Conservation (phyloP, 2,888 invertebrate species). For the Hartigia nigra region DNA sequence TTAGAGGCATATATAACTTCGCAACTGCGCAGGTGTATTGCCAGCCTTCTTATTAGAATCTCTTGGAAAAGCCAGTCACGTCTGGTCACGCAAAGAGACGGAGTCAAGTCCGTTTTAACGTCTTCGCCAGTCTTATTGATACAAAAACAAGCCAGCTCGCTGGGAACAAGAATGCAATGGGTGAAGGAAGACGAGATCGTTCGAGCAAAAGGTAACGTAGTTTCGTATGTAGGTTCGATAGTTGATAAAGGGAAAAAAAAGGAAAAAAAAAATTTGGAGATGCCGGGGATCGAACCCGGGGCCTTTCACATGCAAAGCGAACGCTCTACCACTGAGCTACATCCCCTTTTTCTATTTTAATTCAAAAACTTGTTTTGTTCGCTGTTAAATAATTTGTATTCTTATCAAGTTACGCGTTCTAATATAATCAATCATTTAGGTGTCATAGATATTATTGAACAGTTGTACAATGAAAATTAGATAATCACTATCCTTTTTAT, state of each 20-base stretch:
- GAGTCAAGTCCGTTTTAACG: background rate
- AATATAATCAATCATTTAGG: background rate
- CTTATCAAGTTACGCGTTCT: background rate
- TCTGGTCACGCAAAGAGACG: constrained; percentile 10
- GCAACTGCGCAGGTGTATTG: constrained; percentile 59
- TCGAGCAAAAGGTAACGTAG: constrained; percentile 55
- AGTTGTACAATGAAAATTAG: background rate
- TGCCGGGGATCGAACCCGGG: constrained; percentile 99
- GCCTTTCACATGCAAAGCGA: constrained; percentile 99
- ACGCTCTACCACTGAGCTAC: constrained; percentile 99
- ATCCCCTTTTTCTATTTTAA: constrained; percentile 70
- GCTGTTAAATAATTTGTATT: background rate
- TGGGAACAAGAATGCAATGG: constrained; percentile 58
- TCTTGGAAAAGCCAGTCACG: constrained; percentile 52
- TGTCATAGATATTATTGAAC: too few relatives aligned
- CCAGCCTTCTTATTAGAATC: constrained; percentile 55
- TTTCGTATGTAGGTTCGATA: background rate
- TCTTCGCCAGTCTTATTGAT: background rate
- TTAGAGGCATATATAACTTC: constrained; percentile 17
- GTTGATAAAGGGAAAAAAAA: background rate
- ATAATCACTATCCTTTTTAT: background rate
- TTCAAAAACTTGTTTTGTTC: background rate
- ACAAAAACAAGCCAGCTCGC: background rate
- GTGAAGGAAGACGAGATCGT: constrained; percentile 58
- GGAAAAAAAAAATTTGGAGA: constrained; percentile 72